These are phyloP conservation scores for Spermophilus dauricus DNA, from an alignment of 2,113 vertebrate species.

Conservation along the genomic window DNA sequence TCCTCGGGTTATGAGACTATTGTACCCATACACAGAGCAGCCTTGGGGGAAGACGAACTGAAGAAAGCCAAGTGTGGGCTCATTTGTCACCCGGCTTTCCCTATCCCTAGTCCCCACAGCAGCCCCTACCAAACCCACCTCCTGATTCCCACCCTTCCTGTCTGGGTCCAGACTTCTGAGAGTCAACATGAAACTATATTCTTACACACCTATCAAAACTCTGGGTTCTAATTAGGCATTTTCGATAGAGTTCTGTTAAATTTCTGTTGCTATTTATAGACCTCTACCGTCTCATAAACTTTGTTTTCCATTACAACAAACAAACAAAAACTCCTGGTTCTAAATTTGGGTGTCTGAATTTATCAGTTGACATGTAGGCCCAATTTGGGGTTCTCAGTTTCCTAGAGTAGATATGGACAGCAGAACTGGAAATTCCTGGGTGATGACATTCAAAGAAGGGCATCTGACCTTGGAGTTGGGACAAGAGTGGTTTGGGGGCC, in stretches of 20 bases:
- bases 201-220: not conserved
- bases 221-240: too few species aligned
- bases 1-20: not conserved
- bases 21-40: not conserved
- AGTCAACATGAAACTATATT: not conserved
- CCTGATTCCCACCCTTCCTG: not conserved
- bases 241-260: not conserved
- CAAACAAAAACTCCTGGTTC: not conserved
- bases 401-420: not conserved
- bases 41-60: not conserved
- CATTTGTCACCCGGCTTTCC: not conserved
- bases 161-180: not conserved
- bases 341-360: not conserved
- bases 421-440: not conserved
- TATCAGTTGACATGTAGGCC: not conserved
- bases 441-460: not conserved
- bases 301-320: conserved; percentile 40
- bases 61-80: not conserved
- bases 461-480: not conserved
- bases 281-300: conserved; percentile 10
- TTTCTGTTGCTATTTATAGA: conserved; percentile 43
- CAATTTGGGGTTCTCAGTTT: not conserved
- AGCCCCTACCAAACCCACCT: not conserved
- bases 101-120: not conserved
- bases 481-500: not conserved